A percentile compares a stretch with the other conserved stretches of the same genome.
These are phyloP conservation scores for Stichopus chloronotus DNA, from an alignment of 35 echinoderm and acorn worm genomes.

Conservation along the genomic window DNA sequence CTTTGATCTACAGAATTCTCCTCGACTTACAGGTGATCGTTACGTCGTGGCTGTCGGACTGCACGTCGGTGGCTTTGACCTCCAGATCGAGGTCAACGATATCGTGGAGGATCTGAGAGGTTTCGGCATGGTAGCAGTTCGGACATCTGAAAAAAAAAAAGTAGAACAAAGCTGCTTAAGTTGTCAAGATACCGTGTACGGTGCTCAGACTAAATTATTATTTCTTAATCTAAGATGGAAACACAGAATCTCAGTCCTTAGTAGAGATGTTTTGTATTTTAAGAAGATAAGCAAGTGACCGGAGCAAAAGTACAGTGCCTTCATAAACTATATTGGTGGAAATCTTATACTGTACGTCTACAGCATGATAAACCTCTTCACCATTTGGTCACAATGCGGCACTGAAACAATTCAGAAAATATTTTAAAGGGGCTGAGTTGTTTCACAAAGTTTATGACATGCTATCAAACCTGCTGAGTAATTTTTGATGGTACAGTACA, in stretches of 20 bases:
- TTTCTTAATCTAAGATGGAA: not conserved
- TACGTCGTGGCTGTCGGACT: not conserved
- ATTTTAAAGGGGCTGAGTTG: no score
- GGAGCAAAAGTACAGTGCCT: not conserved
- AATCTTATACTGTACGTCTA: no score
- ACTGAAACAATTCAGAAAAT: no score
- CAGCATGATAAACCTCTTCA: no score
- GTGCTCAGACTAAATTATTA: not conserved
- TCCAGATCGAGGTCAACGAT: not conserved
- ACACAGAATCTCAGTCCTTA: not conserved
- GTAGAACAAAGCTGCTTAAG: not conserved
- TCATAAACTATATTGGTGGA: not conserved
- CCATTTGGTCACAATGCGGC: no score
- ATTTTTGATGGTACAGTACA: no score
- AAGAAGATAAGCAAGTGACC: not conserved
- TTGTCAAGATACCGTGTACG: not conserved
- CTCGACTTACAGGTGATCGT: conserved; percentile 2
- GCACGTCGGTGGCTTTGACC: not conserved
- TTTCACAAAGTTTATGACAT: no score
- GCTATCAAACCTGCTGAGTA: no score
- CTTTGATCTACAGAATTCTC: not conserved
- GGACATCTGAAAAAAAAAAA: not conserved
- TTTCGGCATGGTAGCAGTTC: not conserved
- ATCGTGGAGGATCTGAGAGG: not conserved
- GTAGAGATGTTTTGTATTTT: not conserved